These are phyloP conservation scores for Micropterix aruncella DNA, from an alignment of 2,888 invertebrate species.

Conservation along the genomic window DNA sequence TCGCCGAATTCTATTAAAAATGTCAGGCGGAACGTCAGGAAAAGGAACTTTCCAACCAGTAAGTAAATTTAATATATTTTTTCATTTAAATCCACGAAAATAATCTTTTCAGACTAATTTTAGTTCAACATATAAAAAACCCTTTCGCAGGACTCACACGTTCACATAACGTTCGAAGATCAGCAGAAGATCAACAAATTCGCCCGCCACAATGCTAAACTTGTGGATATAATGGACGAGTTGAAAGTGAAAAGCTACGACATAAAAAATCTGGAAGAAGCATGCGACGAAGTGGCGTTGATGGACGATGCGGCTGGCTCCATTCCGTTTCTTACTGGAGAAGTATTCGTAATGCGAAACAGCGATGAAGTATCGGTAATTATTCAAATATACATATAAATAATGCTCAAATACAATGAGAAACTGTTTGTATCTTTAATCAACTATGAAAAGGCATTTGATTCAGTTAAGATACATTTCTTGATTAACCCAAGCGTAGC, in stretches of 20 bases:
- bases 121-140: conserved; percentile 4
- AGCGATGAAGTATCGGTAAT: conserved; percentile 64
- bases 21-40: conserved; percentile 29
- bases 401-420: too few species aligned
- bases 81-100: too few species aligned
- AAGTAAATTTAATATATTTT: conserved; percentile 22
- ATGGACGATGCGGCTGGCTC: conserved; percentile 61
- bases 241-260: conserved; percentile 78
- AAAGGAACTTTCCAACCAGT: conserved; percentile 63
- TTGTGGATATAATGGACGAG: conserved; percentile 83
- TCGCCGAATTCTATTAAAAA: too few species aligned
- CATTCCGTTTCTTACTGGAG: conserved; percentile 76
- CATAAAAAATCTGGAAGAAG: conserved; percentile 86
- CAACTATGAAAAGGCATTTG: too few species aligned
- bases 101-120: not conserved
- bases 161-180: conserved; percentile 91
- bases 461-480: too few species aligned
- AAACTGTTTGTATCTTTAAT: too few species aligned
- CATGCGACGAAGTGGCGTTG: conserved; percentile 71
- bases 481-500: too few species aligned
- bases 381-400: too few species aligned
- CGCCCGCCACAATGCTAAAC: conserved; percentile 82
- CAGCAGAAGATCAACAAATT: conserved; percentile 97
- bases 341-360: conserved; percentile 74
- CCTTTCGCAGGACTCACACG: conserved; percentile 63